Base-by-base conservation (phyloP, 2,113 vertebrate species). In the Rhinopithecus roxellana region DNA sequence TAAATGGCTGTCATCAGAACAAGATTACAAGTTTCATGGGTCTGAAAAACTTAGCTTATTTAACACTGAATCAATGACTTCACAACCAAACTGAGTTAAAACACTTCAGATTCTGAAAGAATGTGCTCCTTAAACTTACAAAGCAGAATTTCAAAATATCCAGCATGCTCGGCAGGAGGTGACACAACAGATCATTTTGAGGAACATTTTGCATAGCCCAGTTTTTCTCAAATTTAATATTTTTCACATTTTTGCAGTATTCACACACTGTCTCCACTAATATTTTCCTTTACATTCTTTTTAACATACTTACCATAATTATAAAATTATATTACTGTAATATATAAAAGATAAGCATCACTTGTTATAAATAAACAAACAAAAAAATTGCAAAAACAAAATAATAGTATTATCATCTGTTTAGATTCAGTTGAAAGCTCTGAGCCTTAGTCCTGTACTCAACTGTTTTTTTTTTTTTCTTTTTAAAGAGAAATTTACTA, bases 1-100 rank as follows among this genome's bases (percentile, higher is more conserved):
- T 88, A 97, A 96, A 96, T 90, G 80, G 32, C 55, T 95, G 92
- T 93, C 83, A 96, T 95, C 57, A 48, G 70, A 95, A 86, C 45
- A 94, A 94, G 78, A 98, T 94, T 89, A 87, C 55, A 94, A 90
- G 27, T 90, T 96, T 88, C 89, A 92, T 27, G 55, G 70, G 72
- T 93, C 59, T 5, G 32, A 84, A 70, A 95, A 93, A 87, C 14
- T 52, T 77, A 92, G 48, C 32, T 94, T 94, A 87, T 87, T 96
- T 97, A 96, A 92, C n/a, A 83, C 32, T 87, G 57, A 93, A 52
- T 83, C 75, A 81, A 78, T 81, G 87, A 86, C 67, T 97, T 95
- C 74, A 79, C 11, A 86, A 30, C 25, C 35, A 90, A 48, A 91
- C 40, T 92, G 45, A 86, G 43, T 88, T 80, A 90, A 94, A 89